Base-by-base conservation (phyloP, 1,140 invertebrate species). In the Acromyrmex echinatior region DNA sequence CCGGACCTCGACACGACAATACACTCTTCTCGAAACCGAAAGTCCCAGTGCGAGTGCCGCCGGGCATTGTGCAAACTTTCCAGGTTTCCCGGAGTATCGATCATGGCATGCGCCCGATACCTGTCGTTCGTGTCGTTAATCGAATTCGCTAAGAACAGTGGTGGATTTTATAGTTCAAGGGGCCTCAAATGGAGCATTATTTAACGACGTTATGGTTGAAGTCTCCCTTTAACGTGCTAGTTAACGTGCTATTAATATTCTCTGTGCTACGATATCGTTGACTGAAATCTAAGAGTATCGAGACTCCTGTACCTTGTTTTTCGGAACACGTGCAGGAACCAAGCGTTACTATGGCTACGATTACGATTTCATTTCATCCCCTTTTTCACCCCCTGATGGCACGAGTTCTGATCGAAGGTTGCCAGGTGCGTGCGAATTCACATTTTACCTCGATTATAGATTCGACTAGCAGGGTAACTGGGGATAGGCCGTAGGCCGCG, bases 1-100 rank as follows among this genome's bases (percentile, higher is more conserved):
- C 86, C 80, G 81, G 84, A 88, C 89, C 90, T 89, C 87, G 91
- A 94, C 94, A 94, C 86, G 94, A 94, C 90, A 93, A 94, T 93
- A 94, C 93, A 94, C 94, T 94, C 92, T 93, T 93, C 89, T 66
- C 86, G 68, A 63, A 78, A 66, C 60, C 86, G 65, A 63, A 78
- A 66, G 65, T 71, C 86, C 81, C 31, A 12, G 49, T 78, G 71
- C 60, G 25, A 51, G 51, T 85, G 73, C 78, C 31, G 49, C 56
- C 53, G 68, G 87, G 70, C 71, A 87, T 74, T 58, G 76, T 56
- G 79, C 39, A 60, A 90, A 90, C 73, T 90, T 87, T 78, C 51
- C 21, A 80, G 68, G 66, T 56, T 66, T 80, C 45, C 49, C 35
- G 12, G 28, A 66, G 60, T 77, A 90, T 82, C 70, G 66, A 62